These are phyloP conservation scores for Lasioglossum zephyrum DNA, from an alignment of 2,888 invertebrate species.

Conservation along the genomic window DNA sequence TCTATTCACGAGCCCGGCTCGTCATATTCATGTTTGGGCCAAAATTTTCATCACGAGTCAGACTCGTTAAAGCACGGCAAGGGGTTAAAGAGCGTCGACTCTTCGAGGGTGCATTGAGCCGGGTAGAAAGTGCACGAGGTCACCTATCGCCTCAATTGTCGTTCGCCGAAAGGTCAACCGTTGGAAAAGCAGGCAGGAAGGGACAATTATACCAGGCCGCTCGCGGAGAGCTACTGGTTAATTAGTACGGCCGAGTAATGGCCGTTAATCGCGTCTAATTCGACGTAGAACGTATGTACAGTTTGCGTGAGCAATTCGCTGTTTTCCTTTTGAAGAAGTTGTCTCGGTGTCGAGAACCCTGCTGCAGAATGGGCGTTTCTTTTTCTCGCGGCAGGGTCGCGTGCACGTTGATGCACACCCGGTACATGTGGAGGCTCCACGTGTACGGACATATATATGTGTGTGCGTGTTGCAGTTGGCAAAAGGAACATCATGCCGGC, in stretches of 20 bases:
- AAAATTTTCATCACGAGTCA: too few relatives aligned
- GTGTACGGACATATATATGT: conserved; percentile 15
- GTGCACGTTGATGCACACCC: conserved; percentile 27
- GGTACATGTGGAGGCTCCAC: conserved; percentile 1
- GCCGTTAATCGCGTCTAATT: conserved; percentile 66
- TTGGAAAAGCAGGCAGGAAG: conserved; percentile 34
- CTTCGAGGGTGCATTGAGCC: neutral
- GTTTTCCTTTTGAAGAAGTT: conserved; percentile 50
- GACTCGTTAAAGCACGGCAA: too few relatives aligned
- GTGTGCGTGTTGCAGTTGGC: neutral
- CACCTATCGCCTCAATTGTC: conserved; percentile 24
- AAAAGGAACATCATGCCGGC: conserved; percentile 10
- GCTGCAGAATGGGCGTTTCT: conserved; percentile 8
- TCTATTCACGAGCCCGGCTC: too few relatives aligned
- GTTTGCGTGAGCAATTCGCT: conserved; percentile 60
- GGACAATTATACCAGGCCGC: conserved; percentile 27
- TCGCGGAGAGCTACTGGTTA: conserved; percentile 43
- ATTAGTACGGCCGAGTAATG: conserved; percentile 61
- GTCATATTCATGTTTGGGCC: too few relatives aligned
- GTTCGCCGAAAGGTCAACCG: conserved; percentile 23
- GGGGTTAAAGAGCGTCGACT: neutral
- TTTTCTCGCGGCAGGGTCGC: conserved; percentile 36
- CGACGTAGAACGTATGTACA: conserved; percentile 32
- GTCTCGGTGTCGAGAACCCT: neutral
- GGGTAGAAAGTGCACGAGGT: neutral